Base-by-base conservation (phyloP, 1,140 invertebrate genomes). In the Spodoptera frugiperda region DNA sequence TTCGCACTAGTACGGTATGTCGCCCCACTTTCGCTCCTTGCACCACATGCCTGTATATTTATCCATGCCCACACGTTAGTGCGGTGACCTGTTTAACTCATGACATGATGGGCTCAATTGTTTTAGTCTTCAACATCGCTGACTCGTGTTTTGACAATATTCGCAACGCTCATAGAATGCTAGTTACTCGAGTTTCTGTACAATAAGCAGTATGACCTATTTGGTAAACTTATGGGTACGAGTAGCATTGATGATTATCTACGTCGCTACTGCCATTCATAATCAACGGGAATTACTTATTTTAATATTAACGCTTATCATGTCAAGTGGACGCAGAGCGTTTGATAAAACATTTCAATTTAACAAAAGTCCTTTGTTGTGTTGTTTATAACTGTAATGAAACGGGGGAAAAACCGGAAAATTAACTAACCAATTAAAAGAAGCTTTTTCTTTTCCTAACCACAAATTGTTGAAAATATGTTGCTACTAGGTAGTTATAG, bases 141-240 rank as follows among this genome's bases (percentile, higher is more conserved):
- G 73, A 76, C 48, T 63, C 55, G 33, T 79, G 73, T 79, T 79
- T 76, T 79, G 78, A 72, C 65, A 78, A 78, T 78, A 78, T 74
- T 78, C 59, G 67, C 51, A 4, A 51, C 30, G 11, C 61, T 12
- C 14, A 61, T 30, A 63, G 11, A 48, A 61, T 19, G n/a, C 33
- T 39, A 39, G 33, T 46, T 72, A 65, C 59, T 75, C 57, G 54
- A 17, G 57, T 65, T 65, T 63, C 59, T 65, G 72, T 75, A 54
- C 65, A 74, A 65, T 65, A 39, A 75, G 21, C 49, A 59, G 65
- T 44, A 17, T 65, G 48, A 75, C 57, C 59, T 65, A 75, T 25
- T 75, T 53, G 11, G 48, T 54, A 53, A 48, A 30, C 21, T 49
- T 6, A 33, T 17, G 9, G 14, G 39, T 6, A 33, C 12, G 9